phyloP scores from a whole-genome alignment of 2,113 vertebrate genomes.

The Clupea harengus region DNA sequence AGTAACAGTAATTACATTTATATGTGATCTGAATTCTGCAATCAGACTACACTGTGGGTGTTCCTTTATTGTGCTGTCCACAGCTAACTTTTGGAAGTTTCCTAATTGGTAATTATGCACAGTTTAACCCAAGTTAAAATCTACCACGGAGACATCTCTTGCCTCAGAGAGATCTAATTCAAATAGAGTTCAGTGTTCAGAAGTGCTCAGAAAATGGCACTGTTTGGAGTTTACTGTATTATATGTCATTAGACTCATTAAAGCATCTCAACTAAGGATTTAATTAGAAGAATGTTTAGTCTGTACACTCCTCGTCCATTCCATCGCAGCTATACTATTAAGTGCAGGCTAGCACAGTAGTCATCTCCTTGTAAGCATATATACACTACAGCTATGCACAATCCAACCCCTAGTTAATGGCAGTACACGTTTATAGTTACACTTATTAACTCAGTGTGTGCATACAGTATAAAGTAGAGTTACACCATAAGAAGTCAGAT shows the following conservation, averaged over 20 bases:
- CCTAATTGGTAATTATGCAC: no score
- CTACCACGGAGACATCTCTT: not conserved
- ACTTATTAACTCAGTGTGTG: no score
- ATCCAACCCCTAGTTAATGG: no score
- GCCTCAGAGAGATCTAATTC: not conserved
- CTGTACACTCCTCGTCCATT: not conserved
- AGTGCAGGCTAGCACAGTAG: not conserved
- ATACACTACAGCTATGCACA: not conserved
- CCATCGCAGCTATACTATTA: not conserved
- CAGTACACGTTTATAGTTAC: no score
- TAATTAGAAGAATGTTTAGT: not conserved
- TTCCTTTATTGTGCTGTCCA: not conserved
- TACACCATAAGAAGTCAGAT: no score
- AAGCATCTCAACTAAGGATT: not conserved
- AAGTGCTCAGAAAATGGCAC: not conserved
- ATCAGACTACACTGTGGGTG: not conserved
- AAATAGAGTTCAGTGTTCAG: not conserved
- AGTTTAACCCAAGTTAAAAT: not conserved
- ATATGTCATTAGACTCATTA: not conserved
- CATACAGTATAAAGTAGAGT: no score
- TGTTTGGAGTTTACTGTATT: not conserved
- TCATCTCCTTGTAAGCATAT: not conserved
- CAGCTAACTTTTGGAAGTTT: not conserved
- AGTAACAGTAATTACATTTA: no score
- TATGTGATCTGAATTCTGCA: slow-evolving; percentile 42